A percentile compares a stretch with the other conserved stretches of the same genome.
These are phyloP conservation scores for Balaeniceps rex DNA, from an alignment of 2,113 vertebrate species.

Conservation along the genomic window DNA sequence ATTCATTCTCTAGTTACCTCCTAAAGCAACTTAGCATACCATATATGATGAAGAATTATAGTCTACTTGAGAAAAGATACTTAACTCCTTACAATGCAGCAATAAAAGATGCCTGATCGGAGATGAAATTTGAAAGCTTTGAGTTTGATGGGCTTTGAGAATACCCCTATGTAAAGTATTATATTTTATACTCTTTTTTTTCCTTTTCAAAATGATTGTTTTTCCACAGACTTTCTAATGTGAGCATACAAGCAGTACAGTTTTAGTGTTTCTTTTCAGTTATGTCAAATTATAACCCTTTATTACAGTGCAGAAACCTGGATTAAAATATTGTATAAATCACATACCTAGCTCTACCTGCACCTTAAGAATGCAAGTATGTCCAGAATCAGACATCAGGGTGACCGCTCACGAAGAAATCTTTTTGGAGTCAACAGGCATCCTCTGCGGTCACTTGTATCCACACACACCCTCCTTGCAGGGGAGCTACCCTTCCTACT, in stretches of 20 bases:
- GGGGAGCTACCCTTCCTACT: not conserved
- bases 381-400: not conserved
- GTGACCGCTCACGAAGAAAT: not conserved
- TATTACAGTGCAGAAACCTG: not conserved
- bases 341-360: not conserved
- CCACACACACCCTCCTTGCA: not conserved
- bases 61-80: conserved; percentile 30
- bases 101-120: conserved; percentile 30
- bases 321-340: not conserved
- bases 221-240: not conserved
- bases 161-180: not conserved
- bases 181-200: not conserved
- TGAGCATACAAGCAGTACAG: not conserved
- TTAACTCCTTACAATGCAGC: conserved; percentile 25
- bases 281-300: not conserved
- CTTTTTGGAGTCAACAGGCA: not conserved
- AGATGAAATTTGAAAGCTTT: conserved; percentile 28
- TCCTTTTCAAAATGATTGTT: not conserved
- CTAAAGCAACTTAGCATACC: conserved; percentile 31
- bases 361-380: not conserved
- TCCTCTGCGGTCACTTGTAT: not conserved
- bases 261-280: not conserved
- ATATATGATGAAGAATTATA: conserved; percentile 32
- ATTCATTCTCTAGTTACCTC: conserved; percentile 25
- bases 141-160: conserved; percentile 20